A percentile compares a stretch with the other conserved stretches of the same genome.
Conservation (phyloP, 2,888 invertebrate species). For the Trypoxylon attenuatum region DNA sequence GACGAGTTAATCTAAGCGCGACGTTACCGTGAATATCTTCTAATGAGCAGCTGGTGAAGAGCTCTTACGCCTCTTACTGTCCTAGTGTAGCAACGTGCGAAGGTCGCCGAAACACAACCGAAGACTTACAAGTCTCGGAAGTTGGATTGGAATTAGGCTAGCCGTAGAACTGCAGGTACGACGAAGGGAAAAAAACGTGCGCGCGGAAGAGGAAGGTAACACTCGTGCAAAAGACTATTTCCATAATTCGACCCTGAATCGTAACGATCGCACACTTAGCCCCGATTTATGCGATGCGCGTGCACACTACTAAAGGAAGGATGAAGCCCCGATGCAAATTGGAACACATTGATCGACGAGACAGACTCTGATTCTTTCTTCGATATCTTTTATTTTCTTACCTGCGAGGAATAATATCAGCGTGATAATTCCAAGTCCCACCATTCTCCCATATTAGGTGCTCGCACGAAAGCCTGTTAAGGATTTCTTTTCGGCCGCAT, state of each 20-base stretch:
- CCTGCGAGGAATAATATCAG: slow-evolving; percentile 70
- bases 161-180: too few species aligned
- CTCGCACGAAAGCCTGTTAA: slow-evolving; percentile 45
- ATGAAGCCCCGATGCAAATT: slow-evolving; percentile 24
- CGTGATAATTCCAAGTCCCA: slow-evolving; percentile 64
- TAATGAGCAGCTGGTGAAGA: not conserved
- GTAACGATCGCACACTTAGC: slow-evolving; percentile 53
- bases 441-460: slow-evolving; percentile 72
- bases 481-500: slow-evolving; percentile 42
- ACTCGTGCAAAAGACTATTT: slow-evolving; percentile 35
- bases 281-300: slow-evolving; percentile 34
- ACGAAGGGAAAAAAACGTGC: too few species aligned
- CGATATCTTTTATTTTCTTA: too few species aligned
- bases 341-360: slow-evolving; percentile 49
- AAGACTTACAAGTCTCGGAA: too few species aligned
- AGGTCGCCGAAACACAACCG: too few species aligned
- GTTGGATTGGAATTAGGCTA: too few species aligned
- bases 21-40: not conserved
- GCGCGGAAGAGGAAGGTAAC: too few species aligned
- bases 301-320: slow-evolving; percentile 31
- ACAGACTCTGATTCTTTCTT: too few species aligned
- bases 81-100: too few species aligned
- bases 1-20: too few species aligned
- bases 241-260: slow-evolving; percentile 57
- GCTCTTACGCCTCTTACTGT: not conserved